Evolutionary conservation across 2,888 invertebrate genomes (phyloP), one percentile per base, ranked within the genome.

Genomic region (Silvanus unidentatus): DNA sequence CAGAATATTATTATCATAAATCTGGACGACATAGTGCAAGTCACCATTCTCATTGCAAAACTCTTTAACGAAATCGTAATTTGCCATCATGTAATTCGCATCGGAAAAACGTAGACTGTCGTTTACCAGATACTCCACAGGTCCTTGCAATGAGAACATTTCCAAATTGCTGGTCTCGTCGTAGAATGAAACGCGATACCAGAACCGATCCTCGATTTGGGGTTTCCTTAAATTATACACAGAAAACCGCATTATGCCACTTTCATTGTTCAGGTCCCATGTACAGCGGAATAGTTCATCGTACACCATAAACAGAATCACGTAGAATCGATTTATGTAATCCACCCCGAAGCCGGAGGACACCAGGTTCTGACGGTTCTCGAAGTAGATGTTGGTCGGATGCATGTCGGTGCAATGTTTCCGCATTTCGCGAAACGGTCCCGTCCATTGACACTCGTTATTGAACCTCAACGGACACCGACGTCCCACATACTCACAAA

Each of bases 201-300:
- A 45, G 38, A 39, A 48, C 9, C 34, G n/a, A 8, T 32, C 36
- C 2, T 28, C 16, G 2, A 22, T 14, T 1, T 9, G 8, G 1
- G 42, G 45, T 15, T 45, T 27, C 1, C 50, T 47, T 11, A 52
- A 35, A 13, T 45, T 43, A 39, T 54, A 59, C 5, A 59, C 54
- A 10, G 55, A 57, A 53, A 57, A 58, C 9, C 54, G 45, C 53
- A 60, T 53, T 30, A 42, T 16, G 10, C 59, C 59, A 2, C 52
- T 54, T 3, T 49, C 43, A 32, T 48, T 48, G 32, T 56, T 48
- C 13, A 59, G 40, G 35, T 58, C 52, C 57, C 57, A 57, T 1
- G 49, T 43, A 39, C 56, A 59, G 14, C 58, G 52, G 36, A 62
- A 62, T 5, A 57, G 16, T 37, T 54, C 48, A n/a, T 53, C 43